Evolutionary conservation across 2,888 invertebrate genomes (phyloP), one percentile per base, ranked within the genome.

Genomic region (Hyppa rectilinea): DNA sequence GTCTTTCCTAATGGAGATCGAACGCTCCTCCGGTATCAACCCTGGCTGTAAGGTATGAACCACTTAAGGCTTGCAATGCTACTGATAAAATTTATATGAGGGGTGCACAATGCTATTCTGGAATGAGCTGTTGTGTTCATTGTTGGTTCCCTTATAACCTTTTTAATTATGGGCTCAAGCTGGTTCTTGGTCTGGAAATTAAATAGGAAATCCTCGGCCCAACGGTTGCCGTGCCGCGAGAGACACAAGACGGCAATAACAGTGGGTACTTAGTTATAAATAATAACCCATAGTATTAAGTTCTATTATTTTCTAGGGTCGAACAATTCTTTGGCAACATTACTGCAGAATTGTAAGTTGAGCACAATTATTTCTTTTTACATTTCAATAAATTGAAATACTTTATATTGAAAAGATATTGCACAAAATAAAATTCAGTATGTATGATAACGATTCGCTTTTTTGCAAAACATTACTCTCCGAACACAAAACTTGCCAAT

Each of bases 1-100:
- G 87, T 87, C 90, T 91, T 88, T 78, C 85, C 81, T 92, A 92
- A 92, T 92, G 92, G 91, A 92, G 89, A 92, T 89, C 84, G 91
- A 92, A 89, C 88, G 88, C 71, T 84, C 69, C 75, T 74, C 58
- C 34, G 72, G 69, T 81, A 81, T 85, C 78, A 81, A 79, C 76
- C 77, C 74, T 71, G 75, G 74, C 68, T 81, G 81, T 87, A 83
- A 86, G 85, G 82, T 86, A 87, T 85, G 85, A 82, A 71, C 74
- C 75, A 76, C 76, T 83, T 76, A 80, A 62, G 29, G 61, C 58
- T 43, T 79, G 66, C 77, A 66, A 53, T 73, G 58, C 58, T 31
- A 65, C 31, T 36, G 40, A 58, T 71, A 64, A 58, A 64, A 71
- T 55, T 9, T 47, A 63, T 52, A 60, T 56, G 34, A 50, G 17